Base-by-base conservation (phyloP, 1,140 invertebrate species). In the Halictus rubicundus region DNA sequence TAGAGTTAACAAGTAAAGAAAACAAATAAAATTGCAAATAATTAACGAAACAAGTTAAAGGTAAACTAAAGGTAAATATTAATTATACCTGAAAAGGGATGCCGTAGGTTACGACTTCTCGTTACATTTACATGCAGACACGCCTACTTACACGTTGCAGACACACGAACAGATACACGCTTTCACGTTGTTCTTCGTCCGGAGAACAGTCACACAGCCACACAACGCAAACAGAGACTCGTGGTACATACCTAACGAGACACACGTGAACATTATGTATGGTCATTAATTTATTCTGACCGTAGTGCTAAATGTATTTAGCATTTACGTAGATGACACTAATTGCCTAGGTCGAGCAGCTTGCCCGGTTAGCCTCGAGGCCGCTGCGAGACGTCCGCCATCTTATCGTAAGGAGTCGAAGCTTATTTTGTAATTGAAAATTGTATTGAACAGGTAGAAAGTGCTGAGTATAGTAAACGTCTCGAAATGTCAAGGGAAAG, bases 251-350 rank as follows among this genome's bases (percentile, higher is more conserved):
- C 84, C 72, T n/a, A n/a, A 78, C 64, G 74, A 42, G 19, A 57
- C 42, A 79, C 61, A 87, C 39, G 65, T 68, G 61, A 59, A 88
- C 79, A 82, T 68, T 86, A 83, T 82, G 68, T 88, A 90, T 83
- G 73, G 83, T 86, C 82, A 88, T 90, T 85, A 88, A 86, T 74
- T 88, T 89, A 92, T 91, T 92, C 86, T 91, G 91, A 90, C 78
- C 84, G 91, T 93, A 92, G 90, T 92, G 89, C 90, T 91, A 87
- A 92, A 87, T 85, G 86, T 91, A 92, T 84, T 89, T 91, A 91
- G 88, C 85, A 87, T 88, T 91, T 90, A 89, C 83, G 88, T 92
- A 92, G 90, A 89, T 88, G 79, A 90, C 83, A 90, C 83, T 91
- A 88, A 89, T 86, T 90, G 88, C 87, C 87, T 90, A 91, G 86